Conservation (phyloP, 2,797 vertebrate genomes). For the Enteromius fasciolatus region DNA sequence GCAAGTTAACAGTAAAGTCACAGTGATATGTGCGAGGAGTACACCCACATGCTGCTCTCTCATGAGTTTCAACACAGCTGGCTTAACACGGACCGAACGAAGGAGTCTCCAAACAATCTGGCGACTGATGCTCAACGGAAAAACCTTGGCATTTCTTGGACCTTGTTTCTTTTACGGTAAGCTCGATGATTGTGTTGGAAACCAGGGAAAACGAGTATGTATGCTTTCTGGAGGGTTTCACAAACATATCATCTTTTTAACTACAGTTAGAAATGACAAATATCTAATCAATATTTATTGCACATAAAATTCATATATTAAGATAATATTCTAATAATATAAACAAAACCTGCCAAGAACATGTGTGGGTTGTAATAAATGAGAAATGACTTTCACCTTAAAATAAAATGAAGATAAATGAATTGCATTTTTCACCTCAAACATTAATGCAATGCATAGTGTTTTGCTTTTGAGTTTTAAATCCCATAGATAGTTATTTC, state of each 20-base stretch:
- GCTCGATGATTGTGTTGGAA: neutral
- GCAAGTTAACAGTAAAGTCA: conserved; percentile 33
- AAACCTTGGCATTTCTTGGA: neutral
- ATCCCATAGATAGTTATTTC: neutral
- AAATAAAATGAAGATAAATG: neutral
- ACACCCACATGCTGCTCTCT: conserved; percentile 63
- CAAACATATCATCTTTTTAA: neutral
- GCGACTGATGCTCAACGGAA: conserved; percentile 50
- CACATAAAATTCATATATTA: neutral
- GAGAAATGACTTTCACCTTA: neutral
- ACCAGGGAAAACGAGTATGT: neutral
- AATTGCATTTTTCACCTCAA: neutral
- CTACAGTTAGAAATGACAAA: neutral
- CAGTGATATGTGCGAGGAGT: conserved; percentile 62
- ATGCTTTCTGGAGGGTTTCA: conserved; percentile 29
- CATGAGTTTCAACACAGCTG: conserved; percentile 65
- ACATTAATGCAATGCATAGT: neutral
- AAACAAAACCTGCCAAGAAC: neutral
- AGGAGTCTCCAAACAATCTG: conserved; percentile 52
- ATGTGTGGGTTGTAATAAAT: neutral
- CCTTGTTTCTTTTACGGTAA: neutral
- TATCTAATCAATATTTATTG: neutral
- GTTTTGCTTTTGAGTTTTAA: neutral
- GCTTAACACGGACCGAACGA: conserved; percentile 42
- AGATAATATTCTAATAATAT: neutral